These are phyloP conservation scores for Oligia latruncula DNA, from an alignment of 2,888 invertebrate genomes.

Conservation along the genomic window DNA sequence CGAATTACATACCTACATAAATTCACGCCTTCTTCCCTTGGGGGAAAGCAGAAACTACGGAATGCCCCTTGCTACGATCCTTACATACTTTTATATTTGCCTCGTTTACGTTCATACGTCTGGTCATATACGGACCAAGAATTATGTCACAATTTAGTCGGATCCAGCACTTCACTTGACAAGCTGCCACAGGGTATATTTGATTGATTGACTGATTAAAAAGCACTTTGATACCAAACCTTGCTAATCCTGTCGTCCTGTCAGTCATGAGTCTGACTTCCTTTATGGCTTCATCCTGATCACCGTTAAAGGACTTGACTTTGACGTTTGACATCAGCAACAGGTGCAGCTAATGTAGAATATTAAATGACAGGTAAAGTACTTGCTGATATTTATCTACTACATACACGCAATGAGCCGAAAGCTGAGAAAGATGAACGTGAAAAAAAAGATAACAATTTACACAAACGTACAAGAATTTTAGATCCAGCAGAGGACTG, in stretches of 20 bases:
- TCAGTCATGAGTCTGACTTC: slow-evolving; percentile 38
- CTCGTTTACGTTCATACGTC: neutral
- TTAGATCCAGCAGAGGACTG: neutral
- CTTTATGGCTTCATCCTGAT: slow-evolving; percentile 48
- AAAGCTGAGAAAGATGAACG: neutral
- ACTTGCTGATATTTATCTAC: neutral
- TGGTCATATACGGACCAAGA: neutral
- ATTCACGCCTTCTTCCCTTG: neutral
- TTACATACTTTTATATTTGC: neutral
- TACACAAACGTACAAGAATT: neutral
- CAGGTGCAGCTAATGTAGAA: slow-evolving; percentile 20
- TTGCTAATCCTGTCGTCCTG: slow-evolving; percentile 13
- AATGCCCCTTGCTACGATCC: neutral
- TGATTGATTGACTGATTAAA: slow-evolving; percentile 35
- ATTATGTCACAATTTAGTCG: neutral
- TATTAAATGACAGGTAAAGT: slow-evolving; percentile 26
- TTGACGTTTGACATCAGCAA: slow-evolving; percentile 44
- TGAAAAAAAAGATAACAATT: neutral
- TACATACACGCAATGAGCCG: neutral
- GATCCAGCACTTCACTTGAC: neutral
- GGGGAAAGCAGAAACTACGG: neutral
- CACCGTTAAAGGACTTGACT: slow-evolving; percentile 24
- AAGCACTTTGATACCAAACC: slow-evolving; percentile 1
- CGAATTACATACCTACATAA: neutral
- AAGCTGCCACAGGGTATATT: neutral